Base-by-base conservation (phyloP, 2,113 vertebrate genomes). In the Lepisosteus osseus region DNA sequence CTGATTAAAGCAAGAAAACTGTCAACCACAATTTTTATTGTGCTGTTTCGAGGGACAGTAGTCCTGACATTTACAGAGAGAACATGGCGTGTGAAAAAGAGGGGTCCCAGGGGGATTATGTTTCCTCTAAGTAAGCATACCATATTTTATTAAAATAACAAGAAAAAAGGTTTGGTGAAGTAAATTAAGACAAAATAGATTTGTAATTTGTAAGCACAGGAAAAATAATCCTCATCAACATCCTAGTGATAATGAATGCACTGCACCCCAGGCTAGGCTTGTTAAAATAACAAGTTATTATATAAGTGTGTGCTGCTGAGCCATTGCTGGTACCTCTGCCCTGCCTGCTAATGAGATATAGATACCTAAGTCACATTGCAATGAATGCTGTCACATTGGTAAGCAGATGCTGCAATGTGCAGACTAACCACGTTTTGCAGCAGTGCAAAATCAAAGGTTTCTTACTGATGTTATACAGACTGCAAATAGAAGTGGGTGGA, bases 1-100 rank as follows among this genome's bases (percentile, higher is more conserved):
- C 80, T 90, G 86, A 90, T 89, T 90, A 88, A 86, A 88, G 69
- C 67, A 70, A 76, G 84, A 80, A 88, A 80, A 86, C 79, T 84
- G 79, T 86, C 83, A 89, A 81, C 78, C 72, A 67, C 70, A 77
- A 44, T 72, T 62, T 65, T 0, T 0, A 73, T 75, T 76, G 72
- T 65, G 78, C 71, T 80, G 69, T 40, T 0, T 0, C 74, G 79
- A 81, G 29, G 74, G 69, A 78, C 74, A 80, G 71, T 76, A 54
- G 61, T 63, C 54, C 67, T 80, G 79, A 81, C 77, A 77, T 85
- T 82, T 81, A 70, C 79, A 69, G 55, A 65, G 68, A 64, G 12
- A 83, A 76, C 73, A 63, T 54, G 74, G 77, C 77, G 54, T 69
- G 72, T 57, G 45, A 2, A 65, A 65, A 63, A 78, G 74, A 14